Percentiles rank a stretch among this genome's conserved stretches.
phyloP scores from a whole-genome alignment of 2,888 invertebrate genomes.

The Eulithis prunata region DNA sequence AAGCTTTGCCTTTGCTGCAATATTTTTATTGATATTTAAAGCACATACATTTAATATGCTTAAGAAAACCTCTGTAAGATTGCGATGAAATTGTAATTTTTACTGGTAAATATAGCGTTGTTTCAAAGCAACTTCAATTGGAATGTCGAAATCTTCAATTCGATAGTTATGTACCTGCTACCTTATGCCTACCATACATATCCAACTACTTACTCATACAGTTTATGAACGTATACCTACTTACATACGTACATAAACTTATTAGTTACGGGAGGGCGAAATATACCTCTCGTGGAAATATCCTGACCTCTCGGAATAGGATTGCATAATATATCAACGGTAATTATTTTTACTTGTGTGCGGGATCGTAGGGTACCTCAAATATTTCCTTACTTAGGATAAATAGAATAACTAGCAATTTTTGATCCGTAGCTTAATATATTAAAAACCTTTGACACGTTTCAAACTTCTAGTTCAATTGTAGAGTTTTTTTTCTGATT shows the following conservation, averaged over 20 bases:
- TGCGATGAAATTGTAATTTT: conserved; percentile 55
- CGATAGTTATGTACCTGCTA: no score
- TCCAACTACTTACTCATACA: not conserved
- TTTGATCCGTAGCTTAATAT: not conserved
- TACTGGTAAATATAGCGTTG: conserved; percentile 55
- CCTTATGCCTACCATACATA: no score
- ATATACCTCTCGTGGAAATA: not conserved
- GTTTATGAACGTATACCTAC: not conserved
- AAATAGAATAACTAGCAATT: not conserved
- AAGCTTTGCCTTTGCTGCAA: conserved; percentile 58
- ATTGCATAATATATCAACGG: conserved; percentile 18
- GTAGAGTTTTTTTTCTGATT: conserved; percentile 18
- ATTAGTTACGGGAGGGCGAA: not conserved
- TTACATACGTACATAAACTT: conserved; percentile 3
- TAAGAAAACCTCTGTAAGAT: no score
- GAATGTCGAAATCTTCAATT: not conserved
- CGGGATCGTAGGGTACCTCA: not conserved
- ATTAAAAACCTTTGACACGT: conserved; percentile 7
- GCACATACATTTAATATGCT: conserved; percentile 63
- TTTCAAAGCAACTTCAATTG: conserved; percentile 16
- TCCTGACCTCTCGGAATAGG: not conserved
- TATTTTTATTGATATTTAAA: conserved; percentile 59
- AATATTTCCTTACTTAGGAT: not conserved
- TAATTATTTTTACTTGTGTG: conserved; percentile 2
- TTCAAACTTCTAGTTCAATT: not conserved